phyloP scores from a whole-genome alignment of 30 jellyfish, hydroid and myxozoan genomes.

The Turritopsis dohrnii region DNA sequence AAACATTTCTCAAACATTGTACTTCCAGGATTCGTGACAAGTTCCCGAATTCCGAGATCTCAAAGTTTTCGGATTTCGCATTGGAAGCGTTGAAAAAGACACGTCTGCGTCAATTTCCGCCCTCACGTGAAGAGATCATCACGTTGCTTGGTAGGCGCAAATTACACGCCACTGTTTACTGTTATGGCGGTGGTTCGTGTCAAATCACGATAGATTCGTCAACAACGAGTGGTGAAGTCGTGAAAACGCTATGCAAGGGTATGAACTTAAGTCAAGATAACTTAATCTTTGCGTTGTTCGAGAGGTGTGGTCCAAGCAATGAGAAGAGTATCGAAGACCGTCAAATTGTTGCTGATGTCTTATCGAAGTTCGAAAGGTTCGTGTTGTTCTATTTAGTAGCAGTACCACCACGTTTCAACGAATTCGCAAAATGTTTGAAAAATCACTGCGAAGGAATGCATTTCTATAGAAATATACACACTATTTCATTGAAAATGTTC shows the following conservation, averaged over 20 bases:
- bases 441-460: too few species aligned
- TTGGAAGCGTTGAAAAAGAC: conserved; percentile 82
- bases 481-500: too few species aligned
- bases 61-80: conserved; percentile 88
- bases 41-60: conserved; percentile 75
- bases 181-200: conserved; percentile 98
- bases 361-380: conserved; percentile 97
- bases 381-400: too few species aligned
- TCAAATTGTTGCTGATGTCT: conserved; percentile 76
- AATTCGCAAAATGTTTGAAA: too few species aligned
- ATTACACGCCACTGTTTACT: conserved; percentile 64
- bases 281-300: conserved; percentile 89
- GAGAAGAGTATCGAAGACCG: conserved; percentile 96
- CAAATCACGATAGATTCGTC: conserved; percentile 88
- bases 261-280: conserved; percentile 51
- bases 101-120: conserved; percentile 93
- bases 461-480: too few species aligned
- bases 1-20: background rate
- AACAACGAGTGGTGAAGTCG: conserved; percentile 98
- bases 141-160: conserved; percentile 94
- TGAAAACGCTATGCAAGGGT: conserved; percentile 89
- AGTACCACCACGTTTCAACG: too few species aligned
- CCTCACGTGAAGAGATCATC: conserved; percentile 95
- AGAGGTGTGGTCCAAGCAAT: conserved; percentile 79
- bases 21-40: conserved; percentile 59